phyloP scores from a whole-genome alignment of 2,797 vertebrate species.

The Carduelis carduelis region DNA sequence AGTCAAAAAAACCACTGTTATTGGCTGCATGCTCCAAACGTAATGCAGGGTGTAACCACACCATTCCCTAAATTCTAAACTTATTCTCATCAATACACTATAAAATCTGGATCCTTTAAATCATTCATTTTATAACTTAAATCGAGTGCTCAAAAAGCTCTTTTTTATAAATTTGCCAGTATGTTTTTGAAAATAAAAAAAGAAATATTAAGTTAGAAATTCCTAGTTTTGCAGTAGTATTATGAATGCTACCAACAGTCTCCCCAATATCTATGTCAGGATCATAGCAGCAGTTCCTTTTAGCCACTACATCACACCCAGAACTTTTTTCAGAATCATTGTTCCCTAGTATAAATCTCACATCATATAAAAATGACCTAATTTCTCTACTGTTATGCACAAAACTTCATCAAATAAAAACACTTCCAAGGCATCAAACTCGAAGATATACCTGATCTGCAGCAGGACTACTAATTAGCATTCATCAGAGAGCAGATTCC shows the following conservation, averaged over 20 bases:
- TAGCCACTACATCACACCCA: background rate
- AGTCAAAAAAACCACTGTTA: background rate
- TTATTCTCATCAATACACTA: background rate
- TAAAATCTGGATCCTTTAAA: background rate
- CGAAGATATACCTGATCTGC: background rate
- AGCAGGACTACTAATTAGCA: background rate
- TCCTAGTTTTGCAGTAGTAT: background rate
- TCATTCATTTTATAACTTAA: background rate
- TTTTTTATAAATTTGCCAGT: background rate
- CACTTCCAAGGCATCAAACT: background rate
- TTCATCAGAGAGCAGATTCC: background rate
- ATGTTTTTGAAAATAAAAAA: background rate
- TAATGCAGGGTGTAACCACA: background rate
- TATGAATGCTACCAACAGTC: background rate
- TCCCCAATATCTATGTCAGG: background rate
- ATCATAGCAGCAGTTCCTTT: background rate
- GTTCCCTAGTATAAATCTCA: background rate
- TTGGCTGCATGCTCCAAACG: background rate
- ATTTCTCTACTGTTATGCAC: background rate
- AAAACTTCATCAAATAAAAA: background rate
- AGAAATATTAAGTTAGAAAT: background rate
- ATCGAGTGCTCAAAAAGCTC: background rate
- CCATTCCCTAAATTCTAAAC: background rate
- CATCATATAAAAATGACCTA: background rate
- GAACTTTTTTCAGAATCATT: background rate